These are phyloP conservation scores for Heliconius cydno DNA, from an alignment of 2,888 invertebrate species.

Conservation along the genomic window DNA sequence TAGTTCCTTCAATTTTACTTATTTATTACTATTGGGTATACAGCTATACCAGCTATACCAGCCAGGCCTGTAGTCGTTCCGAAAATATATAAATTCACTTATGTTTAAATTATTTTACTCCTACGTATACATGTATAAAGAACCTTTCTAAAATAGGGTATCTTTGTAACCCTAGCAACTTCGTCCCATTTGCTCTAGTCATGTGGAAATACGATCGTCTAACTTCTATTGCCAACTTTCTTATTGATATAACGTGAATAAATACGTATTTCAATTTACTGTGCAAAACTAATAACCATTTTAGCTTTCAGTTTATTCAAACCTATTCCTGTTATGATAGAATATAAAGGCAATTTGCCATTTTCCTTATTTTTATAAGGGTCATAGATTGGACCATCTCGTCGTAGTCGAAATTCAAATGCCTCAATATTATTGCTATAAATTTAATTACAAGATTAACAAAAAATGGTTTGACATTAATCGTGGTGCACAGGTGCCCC, in stretches of 20 bases:
- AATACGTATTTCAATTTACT: slow-evolving; percentile 9
- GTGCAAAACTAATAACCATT: background rate
- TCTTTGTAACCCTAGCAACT: slow-evolving; percentile 6
- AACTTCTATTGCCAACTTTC: background rate
- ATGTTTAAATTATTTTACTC: background rate
- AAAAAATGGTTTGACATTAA: too few relatives aligned
- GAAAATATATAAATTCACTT: background rate
- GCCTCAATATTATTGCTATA: background rate
- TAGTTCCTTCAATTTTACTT: too few relatives aligned
- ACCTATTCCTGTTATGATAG: background rate
- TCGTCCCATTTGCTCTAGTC: background rate
- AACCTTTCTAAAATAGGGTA: background rate
- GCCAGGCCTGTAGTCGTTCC: too few relatives aligned
- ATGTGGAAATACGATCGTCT: slow-evolving; percentile 12
- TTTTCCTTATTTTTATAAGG: background rate
- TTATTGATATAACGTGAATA: slow-evolving; percentile 8
- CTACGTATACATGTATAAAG: background rate
- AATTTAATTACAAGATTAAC: too few relatives aligned
- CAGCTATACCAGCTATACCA: too few relatives aligned
- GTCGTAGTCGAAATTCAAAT: background rate
- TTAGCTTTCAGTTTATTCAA: background rate
- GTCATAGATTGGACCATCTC: background rate
- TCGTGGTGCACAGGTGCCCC: too few relatives aligned
- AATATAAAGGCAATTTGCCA: background rate
- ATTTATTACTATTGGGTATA: too few relatives aligned